Evolutionary conservation across 2,797 vertebrate genomes (phyloP), one percentile per base, ranked within the genome.

Genomic region (Coregonus ussuriensis): DNA sequence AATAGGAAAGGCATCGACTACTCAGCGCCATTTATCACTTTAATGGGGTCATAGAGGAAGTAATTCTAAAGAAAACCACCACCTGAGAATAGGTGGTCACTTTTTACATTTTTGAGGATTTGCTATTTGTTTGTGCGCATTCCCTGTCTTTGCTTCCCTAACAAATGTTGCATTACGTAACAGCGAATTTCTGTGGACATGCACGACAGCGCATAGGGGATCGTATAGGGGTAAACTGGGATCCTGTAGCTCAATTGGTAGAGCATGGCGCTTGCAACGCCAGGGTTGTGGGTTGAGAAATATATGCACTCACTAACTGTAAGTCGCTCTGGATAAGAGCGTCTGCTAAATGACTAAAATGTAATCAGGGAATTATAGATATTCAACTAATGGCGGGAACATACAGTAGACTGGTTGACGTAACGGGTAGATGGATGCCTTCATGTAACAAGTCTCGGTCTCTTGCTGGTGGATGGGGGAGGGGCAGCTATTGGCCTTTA

Each of bases 391-490:
- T 41, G 74, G 67, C 81, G 79, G 77, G 68, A 75, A 54, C 31
- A 69, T 56, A 51, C 59, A 72, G 74, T 29, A 47, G 53, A 33
- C 37, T 25, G 52, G 77, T 77, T 77, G 74, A 77, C 74, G 74
- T 79, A 68, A 69, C 56, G 68, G 6, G 62, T 65, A 63, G 6
- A 54, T 65, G 77, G 73, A 47, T 69, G 75, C 76, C 47, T 78
- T 77, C 74, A 74, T 79, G 72, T 51, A 71, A 54, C 74, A 71
- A 71, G 68, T 65, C 73, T 72, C 76, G 51, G 54, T 52, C 71
- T 47, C 6, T 31, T 76, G 69, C 29, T 47, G 71, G 7, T 82
- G 81, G 33, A 79, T 66, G 83, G 79, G 78, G 83, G 83, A 80
- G 80, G 79, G 31, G 81, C 77, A 66, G 76, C 35, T 1, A 18